These are phyloP conservation scores for Strix occidentalis DNA, from an alignment of 2,797 vertebrate genomes.

Conservation along the genomic window DNA sequence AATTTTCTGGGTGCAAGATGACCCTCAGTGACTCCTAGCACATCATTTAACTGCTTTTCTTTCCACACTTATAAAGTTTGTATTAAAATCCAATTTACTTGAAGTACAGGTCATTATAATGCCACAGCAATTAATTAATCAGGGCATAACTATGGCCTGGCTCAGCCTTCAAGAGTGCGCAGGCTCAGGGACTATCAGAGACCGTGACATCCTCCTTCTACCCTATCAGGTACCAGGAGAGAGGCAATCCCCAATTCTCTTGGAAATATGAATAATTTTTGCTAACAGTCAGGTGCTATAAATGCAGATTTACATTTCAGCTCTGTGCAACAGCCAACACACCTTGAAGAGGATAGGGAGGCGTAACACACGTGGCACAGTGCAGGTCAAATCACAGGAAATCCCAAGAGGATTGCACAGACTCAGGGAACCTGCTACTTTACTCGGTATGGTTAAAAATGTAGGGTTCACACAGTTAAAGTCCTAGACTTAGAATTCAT, in stretches of 20 bases:
- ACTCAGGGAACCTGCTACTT: neutral
- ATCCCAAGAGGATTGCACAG: neutral
- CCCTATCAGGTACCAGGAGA: neutral
- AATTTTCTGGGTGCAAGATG: neutral
- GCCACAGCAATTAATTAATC: neutral
- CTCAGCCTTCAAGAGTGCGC: neutral
- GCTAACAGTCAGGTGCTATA: neutral
- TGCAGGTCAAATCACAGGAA: neutral
- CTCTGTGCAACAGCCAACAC: neutral
- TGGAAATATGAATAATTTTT: neutral
- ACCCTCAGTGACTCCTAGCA: neutral
- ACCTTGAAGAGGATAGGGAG: neutral
- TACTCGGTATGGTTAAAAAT: rapidly evolving
- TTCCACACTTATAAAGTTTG: neutral
- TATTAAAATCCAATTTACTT: neutral
- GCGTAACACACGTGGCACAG: neutral
- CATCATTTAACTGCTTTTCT: neutral
- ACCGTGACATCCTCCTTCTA: neutral
- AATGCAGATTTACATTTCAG: neutral
- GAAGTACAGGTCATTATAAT: neutral
- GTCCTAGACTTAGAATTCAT: neutral
- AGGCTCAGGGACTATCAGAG: neutral
- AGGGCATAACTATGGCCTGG: neutral
- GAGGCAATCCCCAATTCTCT: neutral
- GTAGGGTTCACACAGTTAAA: neutral